Evolutionary conservation across 2,113 vertebrate species (phyloP).

Genomic region (Rynchops niger): DNA sequence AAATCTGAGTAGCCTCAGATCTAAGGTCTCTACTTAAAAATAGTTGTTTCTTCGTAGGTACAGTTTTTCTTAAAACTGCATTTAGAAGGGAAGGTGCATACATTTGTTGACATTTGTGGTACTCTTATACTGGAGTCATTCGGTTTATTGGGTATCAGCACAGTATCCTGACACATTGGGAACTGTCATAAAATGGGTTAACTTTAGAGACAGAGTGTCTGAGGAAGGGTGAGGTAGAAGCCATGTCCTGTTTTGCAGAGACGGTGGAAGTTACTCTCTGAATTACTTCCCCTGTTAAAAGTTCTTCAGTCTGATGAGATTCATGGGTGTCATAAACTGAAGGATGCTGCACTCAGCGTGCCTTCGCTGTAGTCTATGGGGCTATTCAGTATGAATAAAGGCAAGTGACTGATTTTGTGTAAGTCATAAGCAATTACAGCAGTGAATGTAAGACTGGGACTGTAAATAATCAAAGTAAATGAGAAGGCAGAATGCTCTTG

Average conservation of each 20-base stretch:
- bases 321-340: slow-evolving; percentile 23
- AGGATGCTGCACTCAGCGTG: background rate
- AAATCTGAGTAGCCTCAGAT: background rate
- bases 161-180: background rate
- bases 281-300: slow-evolving; percentile 17
- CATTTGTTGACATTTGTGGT: background rate
- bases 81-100: background rate
- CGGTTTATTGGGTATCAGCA: background rate
- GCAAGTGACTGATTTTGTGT: slow-evolving; percentile 24
- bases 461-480: slow-evolving; percentile 50
- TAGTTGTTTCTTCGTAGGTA: background rate
- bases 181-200: background rate
- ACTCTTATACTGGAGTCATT: background rate
- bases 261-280: background rate
- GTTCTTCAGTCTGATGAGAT: background rate
- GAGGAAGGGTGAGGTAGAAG: background rate
- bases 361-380: background rate
- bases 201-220: background rate
- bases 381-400: background rate
- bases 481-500: slow-evolving; percentile 26
- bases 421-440: slow-evolving; percentile 20
- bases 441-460: background rate
- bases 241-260: slow-evolving; percentile 16
- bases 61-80: background rate
- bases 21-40: background rate